These are phyloP conservation scores for Falco peregrinus DNA, from an alignment of 2,797 vertebrate species.

Conservation along the genomic window DNA sequence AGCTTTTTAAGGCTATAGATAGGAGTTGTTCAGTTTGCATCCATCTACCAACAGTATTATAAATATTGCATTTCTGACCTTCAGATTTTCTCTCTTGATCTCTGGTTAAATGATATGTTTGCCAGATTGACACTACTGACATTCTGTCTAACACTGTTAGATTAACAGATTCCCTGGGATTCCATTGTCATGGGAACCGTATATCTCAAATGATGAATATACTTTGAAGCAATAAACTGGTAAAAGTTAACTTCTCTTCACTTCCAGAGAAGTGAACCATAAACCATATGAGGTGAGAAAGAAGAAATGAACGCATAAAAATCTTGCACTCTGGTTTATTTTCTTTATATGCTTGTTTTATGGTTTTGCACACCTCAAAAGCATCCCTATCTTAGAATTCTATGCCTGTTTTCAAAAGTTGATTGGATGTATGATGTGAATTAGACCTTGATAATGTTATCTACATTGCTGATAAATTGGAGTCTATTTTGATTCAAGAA, in stretches of 20 bases:
- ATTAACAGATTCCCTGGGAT: not conserved
- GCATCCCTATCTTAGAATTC: not conserved
- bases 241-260: not conserved
- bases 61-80: conserved; percentile 36
- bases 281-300: not conserved
- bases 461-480: not conserved
- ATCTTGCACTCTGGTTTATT: not conserved
- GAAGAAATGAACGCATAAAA: not conserved
- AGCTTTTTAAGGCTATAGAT: not conserved
- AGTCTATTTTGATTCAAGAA: not conserved
- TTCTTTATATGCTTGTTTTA: not conserved
- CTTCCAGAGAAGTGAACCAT: not conserved
- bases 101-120: conserved; percentile 14
- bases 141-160: not conserved
- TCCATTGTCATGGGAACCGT: not conserved
- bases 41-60: not conserved
- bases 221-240: not conserved
- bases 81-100: conserved; percentile 31
- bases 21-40: not conserved
- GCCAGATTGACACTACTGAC: conserved; percentile 1
- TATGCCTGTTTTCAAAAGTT: not conserved
- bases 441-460: not conserved
- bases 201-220: not conserved
- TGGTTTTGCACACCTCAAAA: not conserved
- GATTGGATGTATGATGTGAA: not conserved